Evolutionary conservation across 2,797 vertebrate genomes (phyloP).

Genomic region (Coendou prehensilis): DNA sequence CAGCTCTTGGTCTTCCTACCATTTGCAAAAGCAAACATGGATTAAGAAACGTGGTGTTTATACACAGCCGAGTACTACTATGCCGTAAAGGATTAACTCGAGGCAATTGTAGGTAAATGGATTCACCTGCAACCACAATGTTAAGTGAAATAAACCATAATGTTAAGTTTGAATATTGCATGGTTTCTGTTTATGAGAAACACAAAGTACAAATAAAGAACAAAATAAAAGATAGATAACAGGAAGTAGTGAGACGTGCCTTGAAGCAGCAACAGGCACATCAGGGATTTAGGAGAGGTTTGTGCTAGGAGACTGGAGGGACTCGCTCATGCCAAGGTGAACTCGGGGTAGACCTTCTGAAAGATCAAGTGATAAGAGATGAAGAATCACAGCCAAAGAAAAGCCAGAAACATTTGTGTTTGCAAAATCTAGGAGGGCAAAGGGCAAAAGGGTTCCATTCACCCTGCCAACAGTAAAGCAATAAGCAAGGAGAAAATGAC

Average conservation of each 20-base stretch:
- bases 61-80: background rate
- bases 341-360: too few relatives aligned
- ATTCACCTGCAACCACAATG: background rate
- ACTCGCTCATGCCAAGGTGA: rapidly evolving
- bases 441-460: background rate
- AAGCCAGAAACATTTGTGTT: background rate
- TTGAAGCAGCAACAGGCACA: rapidly evolving
- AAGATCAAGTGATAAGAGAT: background rate
- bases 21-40: background rate
- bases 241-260: background rate
- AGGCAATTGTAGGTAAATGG: background rate
- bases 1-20: background rate
- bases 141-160: background rate
- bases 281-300: background rate
- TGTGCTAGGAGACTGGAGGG: background rate
- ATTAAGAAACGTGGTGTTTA: background rate
- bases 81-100: background rate
- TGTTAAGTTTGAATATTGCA: background rate
- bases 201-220: background rate
- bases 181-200: background rate
- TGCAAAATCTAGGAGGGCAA: background rate
- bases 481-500: too few relatives aligned
- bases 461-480: background rate
- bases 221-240: background rate
- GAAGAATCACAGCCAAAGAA: too few relatives aligned